Conservation (phyloP, 1,140 invertebrate species). For the Drosophila serrata region DNA sequence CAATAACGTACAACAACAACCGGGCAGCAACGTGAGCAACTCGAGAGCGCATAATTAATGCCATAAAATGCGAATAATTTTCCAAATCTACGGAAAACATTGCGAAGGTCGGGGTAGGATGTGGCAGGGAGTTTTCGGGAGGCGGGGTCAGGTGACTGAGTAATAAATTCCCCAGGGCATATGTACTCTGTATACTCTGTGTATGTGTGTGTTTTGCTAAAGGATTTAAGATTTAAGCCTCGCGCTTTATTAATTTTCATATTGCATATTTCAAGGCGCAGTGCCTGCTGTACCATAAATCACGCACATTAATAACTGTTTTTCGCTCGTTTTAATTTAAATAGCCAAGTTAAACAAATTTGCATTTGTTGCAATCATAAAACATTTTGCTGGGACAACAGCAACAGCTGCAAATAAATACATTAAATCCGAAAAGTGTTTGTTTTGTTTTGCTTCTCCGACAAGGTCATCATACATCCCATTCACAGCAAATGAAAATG, state of each 20-base stretch:
- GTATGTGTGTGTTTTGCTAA: slow-evolving; percentile 31
- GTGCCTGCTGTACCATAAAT: slow-evolving; percentile 52
- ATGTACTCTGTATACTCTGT: slow-evolving; percentile 17
- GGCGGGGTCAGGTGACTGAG: slow-evolving; percentile 63
- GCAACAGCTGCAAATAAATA: slow-evolving; percentile 40
- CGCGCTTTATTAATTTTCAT: slow-evolving; percentile 79
- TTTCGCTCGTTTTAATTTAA: slow-evolving; percentile 13
- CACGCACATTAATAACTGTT: slow-evolving; percentile 57
- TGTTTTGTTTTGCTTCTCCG: slow-evolving; percentile 8
- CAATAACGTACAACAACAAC: slow-evolving; percentile 4
- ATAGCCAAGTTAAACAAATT: slow-evolving; percentile 27
- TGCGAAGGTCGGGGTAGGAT: not conserved
- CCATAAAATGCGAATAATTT: slow-evolving; percentile 80
- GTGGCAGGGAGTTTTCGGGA: not conserved
- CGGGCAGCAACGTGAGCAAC: slow-evolving; percentile 45
- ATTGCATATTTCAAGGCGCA: slow-evolving; percentile 65
- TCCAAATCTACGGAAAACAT: slow-evolving; percentile 50
- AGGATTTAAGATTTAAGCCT: slow-evolving; percentile 76
- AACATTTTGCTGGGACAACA: slow-evolving; percentile 12
- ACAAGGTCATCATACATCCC: slow-evolving; percentile 35
- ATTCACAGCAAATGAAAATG: slow-evolving; percentile 1
- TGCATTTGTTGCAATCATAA: slow-evolving; percentile 45
- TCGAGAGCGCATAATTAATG: slow-evolving; percentile 76
- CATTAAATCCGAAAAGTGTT: slow-evolving; percentile 22
- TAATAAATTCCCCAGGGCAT: slow-evolving; percentile 69